Percentiles rank a stretch among this genome's conserved stretches.
These are phyloP conservation scores for Rhaphigaster nebulosa DNA, from an alignment of 2,888 invertebrate species.

Conservation along the genomic window DNA sequence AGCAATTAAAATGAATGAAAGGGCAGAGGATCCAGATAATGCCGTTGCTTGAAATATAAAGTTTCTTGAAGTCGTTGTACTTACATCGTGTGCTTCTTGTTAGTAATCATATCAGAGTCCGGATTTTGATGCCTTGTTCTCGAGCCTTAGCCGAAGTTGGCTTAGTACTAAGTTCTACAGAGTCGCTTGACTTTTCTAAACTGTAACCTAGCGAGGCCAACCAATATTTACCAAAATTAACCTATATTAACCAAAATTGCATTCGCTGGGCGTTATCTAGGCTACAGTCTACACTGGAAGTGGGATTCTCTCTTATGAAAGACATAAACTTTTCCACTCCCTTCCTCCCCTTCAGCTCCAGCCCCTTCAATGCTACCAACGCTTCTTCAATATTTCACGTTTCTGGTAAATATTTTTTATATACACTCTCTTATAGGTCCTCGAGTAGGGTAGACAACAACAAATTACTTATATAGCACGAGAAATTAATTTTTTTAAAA, in stretches of 20 bases:
- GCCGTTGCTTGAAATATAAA: neutral
- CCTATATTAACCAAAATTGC: constrained; percentile 64
- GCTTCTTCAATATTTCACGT: constrained; percentile 52
- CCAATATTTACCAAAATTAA: constrained; percentile 63
- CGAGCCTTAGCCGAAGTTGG: constrained; percentile 12
- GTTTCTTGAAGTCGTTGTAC: neutral
- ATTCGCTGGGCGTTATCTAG: constrained; percentile 45
- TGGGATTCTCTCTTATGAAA: constrained; percentile 51
- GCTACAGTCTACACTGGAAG: neutral
- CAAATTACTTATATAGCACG: neutral
- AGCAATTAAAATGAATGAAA: neutral
- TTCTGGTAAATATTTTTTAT: constrained; percentile 40
- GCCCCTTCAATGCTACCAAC: constrained; percentile 30
- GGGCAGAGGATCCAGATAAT: neutral
- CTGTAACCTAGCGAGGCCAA: constrained; percentile 50
- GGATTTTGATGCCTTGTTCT: constrained; percentile 36
- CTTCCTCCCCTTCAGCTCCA: neutral
- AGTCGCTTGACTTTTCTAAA: constrained; percentile 55
- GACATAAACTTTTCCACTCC: constrained; percentile 54
- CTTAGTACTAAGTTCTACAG: constrained; percentile 24
- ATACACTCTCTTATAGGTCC: neutral
- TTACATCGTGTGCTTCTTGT: neutral
- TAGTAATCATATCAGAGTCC: neutral
- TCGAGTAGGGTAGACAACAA: neutral
- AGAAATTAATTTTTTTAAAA: neutral